Evolutionary conservation across 2,888 invertebrate genomes (phyloP), one percentile per base, ranked within the genome.

Genomic region (Synanthedon myopaeformis): DNA sequence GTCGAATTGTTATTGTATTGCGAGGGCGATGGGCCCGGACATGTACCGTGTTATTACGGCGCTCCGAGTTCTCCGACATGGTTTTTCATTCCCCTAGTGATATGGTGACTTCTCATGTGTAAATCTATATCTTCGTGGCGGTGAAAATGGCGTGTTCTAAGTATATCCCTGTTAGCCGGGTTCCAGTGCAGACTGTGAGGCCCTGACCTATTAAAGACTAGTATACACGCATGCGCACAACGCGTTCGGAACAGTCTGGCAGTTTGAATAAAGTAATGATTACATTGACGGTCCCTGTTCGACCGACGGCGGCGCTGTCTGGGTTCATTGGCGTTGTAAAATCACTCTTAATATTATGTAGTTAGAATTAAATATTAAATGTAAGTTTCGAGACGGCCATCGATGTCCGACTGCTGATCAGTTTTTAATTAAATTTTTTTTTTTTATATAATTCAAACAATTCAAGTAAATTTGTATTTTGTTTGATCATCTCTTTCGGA

Each of bases 121-220:
- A 57, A 58, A 57, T 59, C 54, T 58, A 53, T 63, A 61, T 35
- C 58, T 56, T 57, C 58, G 53, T 64, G 52, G 53, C 57, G 56
- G 59, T 57, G 63, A 69, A 63, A 74, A 76, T 70, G 67, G 69
- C 72, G 75, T 72, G 71, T 69, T 74, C 73, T 72, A 71, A 72
- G 76, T 76, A 71, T 79, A 79, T 72, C 69, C 70, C 72, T 72
- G 68, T 66, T 35, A 67, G 73, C 74, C 76, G 73, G 74, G 70
- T 74, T 72, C 76, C 74, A 76, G 79, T 79, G 69, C 79, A 76
- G 78, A 78, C 81, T 77, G 81, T 64, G 72, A 76, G 70, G 76
- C 85, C 85, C 76, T 83, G 86, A 84, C 84, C 84, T 74, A 81
- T 75, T 61, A 76, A 78, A 74, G 66, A 65, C 64, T 66, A 70